Evolutionary conservation across 1,140 invertebrate species (phyloP), one percentile per base, ranked within the genome.

Genomic region (Diorhabda elongata): DNA sequence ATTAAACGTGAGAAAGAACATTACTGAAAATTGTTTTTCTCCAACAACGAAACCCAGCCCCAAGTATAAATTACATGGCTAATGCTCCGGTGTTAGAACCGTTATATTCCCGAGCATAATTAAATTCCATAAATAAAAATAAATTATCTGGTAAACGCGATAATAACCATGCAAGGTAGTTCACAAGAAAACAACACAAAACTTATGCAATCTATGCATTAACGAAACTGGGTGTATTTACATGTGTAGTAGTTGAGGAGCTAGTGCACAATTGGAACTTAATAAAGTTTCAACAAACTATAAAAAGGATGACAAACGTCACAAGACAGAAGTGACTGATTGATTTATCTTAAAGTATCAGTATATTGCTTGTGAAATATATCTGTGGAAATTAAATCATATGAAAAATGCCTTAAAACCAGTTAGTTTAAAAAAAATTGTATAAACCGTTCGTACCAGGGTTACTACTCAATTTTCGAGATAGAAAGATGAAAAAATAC

Each of bases 61-160:
- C 44, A 7, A 44, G 61, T 43, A 44, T 8, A 44, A 62, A 62
- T 62, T 44, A 62, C 43, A 3, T 44, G n/a, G 43, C 8, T 62
- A 62, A 62, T 47, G 44, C 61, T n/a, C 61, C 42, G 43, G 42
- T 44, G 63, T 64, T 4, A 47, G 9, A 5, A 47, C 47, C 45
- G 44, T 64, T 60, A 47, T 56, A 59, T 61, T 68, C 47, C 52
- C 61, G 47, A 57, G 59, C 58, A 66, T 74, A 75, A 75, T 75
- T 75, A 75, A 75, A 75, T 73, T 75, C 71, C 71, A 75, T 75
- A 73, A 75, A 75, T 72, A 74, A 72, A 73, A 74, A 74, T 75
- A 75, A 75, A 73, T 75, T 75, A 69, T 65, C 67, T 66, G 67
- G 63, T 63, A 66, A 73, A 65, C 45, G 71, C 73, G 71, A 73